phyloP scores from a whole-genome alignment of 2,113 vertebrate genomes.

The Macroglossus sobrinus region DNA sequence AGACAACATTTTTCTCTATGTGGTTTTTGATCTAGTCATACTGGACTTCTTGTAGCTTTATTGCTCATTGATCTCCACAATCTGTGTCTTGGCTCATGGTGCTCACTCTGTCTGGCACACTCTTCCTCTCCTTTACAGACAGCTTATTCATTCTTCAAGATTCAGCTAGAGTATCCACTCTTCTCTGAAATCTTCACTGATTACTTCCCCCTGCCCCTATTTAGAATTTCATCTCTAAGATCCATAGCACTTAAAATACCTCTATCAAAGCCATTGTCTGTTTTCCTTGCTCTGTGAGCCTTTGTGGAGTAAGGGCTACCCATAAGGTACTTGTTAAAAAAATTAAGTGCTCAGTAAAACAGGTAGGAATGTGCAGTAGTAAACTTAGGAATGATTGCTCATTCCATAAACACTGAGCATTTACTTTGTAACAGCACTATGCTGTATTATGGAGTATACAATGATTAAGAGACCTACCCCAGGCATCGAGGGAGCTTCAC shows the following conservation, averaged over 20 bases:
- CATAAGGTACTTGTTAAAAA: neutral
- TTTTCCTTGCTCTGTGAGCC: neutral
- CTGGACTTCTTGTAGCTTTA: neutral
- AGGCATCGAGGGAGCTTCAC: neutral
- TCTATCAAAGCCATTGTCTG: neutral
- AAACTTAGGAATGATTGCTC: neutral
- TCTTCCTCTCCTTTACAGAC: neutral
- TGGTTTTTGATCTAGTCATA: neutral
- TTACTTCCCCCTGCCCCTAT: neutral
- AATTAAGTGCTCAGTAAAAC: neutral
- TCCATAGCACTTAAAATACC: neutral
- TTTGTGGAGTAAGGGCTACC: neutral
- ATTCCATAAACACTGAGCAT: neutral
- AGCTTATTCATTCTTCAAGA: neutral
- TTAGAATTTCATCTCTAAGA: neutral
- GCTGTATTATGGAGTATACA: neutral
- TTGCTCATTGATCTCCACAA: neutral
- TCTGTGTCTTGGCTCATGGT: neutral
- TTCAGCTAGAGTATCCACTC: neutral
- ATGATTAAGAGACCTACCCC: neutral
- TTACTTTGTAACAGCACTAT: neutral
- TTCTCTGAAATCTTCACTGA: neutral
- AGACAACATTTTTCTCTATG: neutral
- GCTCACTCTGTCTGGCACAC: neutral
- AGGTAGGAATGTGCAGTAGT: neutral